Evolutionary conservation across 2,888 invertebrate genomes (phyloP).

Genomic region (Orchesellides sinensis): DNA sequence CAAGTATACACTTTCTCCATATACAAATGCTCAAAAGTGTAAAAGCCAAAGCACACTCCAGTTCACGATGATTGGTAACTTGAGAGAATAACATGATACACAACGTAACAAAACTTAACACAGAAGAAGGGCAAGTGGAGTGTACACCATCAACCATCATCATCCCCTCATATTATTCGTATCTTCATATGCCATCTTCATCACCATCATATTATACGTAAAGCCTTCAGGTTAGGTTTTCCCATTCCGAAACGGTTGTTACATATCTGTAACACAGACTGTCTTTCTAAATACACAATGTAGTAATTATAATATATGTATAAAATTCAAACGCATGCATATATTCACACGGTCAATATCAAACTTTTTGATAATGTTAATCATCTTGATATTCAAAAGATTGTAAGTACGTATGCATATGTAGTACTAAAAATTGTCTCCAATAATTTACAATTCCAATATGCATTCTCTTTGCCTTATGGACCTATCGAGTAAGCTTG

Average conservation of each 20-base stretch:
- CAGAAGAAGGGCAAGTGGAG: background rate
- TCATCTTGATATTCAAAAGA: no score
- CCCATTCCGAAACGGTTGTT: conserved; percentile 17
- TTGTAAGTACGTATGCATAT: no score
- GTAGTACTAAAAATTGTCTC: no score
- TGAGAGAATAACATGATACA: background rate
- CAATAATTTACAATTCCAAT: no score
- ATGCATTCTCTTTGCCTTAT: no score
- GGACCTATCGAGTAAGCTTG: no score
- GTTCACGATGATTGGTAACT: background rate
- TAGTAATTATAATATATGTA: no score
- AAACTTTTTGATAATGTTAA: no score
- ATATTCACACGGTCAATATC: no score
- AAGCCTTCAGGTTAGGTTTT: conserved; percentile 22
- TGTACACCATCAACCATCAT: background rate
- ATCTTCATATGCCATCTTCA: conserved; percentile 8
- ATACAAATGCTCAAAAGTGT: conserved; percentile 5
- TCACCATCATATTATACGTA: conserved; percentile 23
- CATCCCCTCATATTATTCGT: conserved; percentile 31
- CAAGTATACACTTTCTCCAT: no score
- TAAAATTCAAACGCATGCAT: no score
- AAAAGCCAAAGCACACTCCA: conserved; percentile 28
- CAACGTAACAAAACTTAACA: background rate
- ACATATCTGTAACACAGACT: background rate
- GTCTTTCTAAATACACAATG: no score